Evolutionary conservation across 2,888 invertebrate species (phyloP), one percentile per base, ranked within the genome.

Genomic region (Mechanitis messenoides): DNA sequence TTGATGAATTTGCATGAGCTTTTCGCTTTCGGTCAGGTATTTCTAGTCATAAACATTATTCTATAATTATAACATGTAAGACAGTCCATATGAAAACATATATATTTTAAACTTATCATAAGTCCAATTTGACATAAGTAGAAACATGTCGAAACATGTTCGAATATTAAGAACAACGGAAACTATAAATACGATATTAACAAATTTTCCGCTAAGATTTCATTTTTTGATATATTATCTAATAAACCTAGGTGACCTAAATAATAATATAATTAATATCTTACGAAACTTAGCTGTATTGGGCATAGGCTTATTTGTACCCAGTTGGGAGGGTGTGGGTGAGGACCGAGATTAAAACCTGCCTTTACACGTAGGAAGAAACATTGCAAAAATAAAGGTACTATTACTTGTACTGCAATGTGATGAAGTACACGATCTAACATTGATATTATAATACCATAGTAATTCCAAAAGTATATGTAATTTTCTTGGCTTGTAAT

Each of bases 251-350:
- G 35, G 35, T 20, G 20, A 20, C 20, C 35, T 35, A 35, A 3
- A 59, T n/a, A 5, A 2, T 33, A 45, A 35, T 3, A 33, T 28
- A 53, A 45, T 45, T 70, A 69, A 72, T 70, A 63, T 42, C 11
- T 72, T 71, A 69, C 70, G 68, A 72, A 74, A 72, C 68, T 67
- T 69, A 71, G 70, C 70, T 71, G 69, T 56, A 31, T 50, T 50
- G 6, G 28, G 33, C 53, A 45, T 59, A 64, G 61, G 45, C 62
- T 45, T 53, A 63, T 56, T 66, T 61, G 62, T 63, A 62, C 68
- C 11, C 31, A 35, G 47, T 54, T n/a, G n/a, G 53, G 33, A 55
- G 45, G 65, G 70, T 71, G 77, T 77, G 75, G 79, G 79, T 75
- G 75, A 75, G 62, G 63, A 67, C 70, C 74, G 72, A 72, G 70